Evolutionary conservation across 2,113 vertebrate genomes (phyloP).

Genomic region (Serilophus lunatus): DNA sequence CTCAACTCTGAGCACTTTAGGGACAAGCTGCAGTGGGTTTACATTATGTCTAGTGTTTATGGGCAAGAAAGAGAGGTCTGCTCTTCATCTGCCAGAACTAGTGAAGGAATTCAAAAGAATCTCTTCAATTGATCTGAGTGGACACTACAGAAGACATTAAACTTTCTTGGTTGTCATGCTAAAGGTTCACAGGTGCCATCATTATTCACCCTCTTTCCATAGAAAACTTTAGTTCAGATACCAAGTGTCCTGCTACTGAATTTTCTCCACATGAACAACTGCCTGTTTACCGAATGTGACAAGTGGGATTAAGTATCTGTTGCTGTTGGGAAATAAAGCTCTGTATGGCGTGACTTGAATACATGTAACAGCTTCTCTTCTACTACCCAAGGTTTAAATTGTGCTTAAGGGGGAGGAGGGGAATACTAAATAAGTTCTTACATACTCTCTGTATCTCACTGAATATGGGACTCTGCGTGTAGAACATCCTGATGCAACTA

Average conservation of each 20-base stretch:
- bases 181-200: background rate
- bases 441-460: background rate
- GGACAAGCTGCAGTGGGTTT: background rate
- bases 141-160: background rate
- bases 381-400: background rate
- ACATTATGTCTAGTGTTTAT: rapidly evolving
- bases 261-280: background rate
- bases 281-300: background rate
- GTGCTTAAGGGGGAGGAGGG: background rate
- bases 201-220: background rate
- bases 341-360: background rate
- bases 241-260: background rate
- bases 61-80: background rate
- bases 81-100: background rate
- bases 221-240: background rate
- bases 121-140: background rate
- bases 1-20: background rate
- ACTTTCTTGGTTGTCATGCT: background rate
- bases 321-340: background rate
- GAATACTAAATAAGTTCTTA: background rate
- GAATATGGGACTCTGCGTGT: background rate
- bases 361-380: background rate
- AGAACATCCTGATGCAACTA: background rate
- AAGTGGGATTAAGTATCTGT: background rate
- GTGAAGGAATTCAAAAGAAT: background rate